phyloP scores from a whole-genome alignment of 2,113 vertebrate species.

The Taxidea taxus region DNA sequence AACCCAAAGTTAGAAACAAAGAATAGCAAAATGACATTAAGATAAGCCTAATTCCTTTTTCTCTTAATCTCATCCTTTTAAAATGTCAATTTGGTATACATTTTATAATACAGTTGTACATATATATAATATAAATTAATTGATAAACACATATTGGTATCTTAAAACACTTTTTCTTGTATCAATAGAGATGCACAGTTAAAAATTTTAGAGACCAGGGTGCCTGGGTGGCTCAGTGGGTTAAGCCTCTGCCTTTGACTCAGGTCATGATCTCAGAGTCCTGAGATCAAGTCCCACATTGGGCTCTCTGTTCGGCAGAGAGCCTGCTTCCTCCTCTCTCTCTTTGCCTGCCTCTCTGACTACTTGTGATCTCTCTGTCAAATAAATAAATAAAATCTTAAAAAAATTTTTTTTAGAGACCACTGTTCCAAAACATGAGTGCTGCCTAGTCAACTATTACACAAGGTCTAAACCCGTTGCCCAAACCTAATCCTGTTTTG shows the following conservation, averaged over 20 bases:
- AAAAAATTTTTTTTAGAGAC: conserved; percentile 10
- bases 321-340: too few relatives aligned
- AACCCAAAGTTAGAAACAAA: neutral
- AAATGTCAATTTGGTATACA: neutral
- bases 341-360: too few relatives aligned
- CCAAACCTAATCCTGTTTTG: neutral
- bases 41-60: neutral
- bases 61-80: neutral
- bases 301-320: too few relatives aligned
- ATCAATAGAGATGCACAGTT: neutral
- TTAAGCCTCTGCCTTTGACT: too few relatives aligned
- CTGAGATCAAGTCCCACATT: too few relatives aligned
- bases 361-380: too few relatives aligned
- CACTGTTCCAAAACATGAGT: neutral
- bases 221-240: too few relatives aligned
- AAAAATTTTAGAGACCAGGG: neutral
- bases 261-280: too few relatives aligned
- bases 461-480: neutral
- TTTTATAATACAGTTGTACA: neutral
- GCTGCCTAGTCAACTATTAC: neutral
- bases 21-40: neutral
- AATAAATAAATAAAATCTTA: too few relatives aligned
- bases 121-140: neutral
- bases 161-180: neutral
- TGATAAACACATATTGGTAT: neutral